Evolutionary conservation across 2,797 vertebrate genomes (phyloP).

Genomic region (Xenentodon cancila): DNA sequence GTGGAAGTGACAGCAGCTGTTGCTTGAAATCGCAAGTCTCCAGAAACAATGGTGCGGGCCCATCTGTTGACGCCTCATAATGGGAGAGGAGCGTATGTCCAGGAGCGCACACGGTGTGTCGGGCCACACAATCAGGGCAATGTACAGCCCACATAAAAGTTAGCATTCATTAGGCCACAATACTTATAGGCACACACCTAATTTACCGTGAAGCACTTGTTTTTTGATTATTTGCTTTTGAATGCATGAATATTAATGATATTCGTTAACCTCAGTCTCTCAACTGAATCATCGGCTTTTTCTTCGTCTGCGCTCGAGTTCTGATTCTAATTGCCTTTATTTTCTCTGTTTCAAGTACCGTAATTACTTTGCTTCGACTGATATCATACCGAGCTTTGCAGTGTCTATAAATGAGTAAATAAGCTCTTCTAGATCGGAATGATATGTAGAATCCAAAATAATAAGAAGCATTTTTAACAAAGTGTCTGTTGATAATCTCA

Average conservation of each 20-base stretch:
- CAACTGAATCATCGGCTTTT: conserved; percentile 57
- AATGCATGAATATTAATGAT: conserved; percentile 85
- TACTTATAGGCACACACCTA: conserved; percentile 86
- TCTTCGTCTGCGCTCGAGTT: conserved; percentile 39
- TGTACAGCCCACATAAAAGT: conserved; percentile 95
- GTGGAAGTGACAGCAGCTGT: conserved; percentile 93
- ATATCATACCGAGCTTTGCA: conserved; percentile 16
- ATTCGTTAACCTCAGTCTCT: conserved; percentile 78
- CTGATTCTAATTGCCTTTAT: conserved; percentile 49
- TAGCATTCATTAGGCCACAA: conserved; percentile 89
- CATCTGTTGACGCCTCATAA: conserved; percentile 96
- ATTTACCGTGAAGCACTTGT: conserved; percentile 84
- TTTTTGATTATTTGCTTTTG: conserved; percentile 85
- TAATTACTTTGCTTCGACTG: conserved; percentile 26
- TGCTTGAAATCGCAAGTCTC: conserved; percentile 91
- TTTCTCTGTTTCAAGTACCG: conserved; percentile 30
- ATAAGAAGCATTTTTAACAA: conserved; percentile 18
- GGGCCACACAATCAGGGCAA: conserved; percentile 89
- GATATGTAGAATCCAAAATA: conserved; percentile 5
- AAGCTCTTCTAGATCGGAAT: conserved; percentile 4
- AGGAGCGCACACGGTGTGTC: conserved; percentile 86
- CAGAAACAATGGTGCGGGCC: conserved; percentile 85
- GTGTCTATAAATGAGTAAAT: conserved; percentile 7
- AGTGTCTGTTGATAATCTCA: conserved; percentile 30
- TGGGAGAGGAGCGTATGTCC: conserved; percentile 91